Evolutionary conservation across 2,888 invertebrate genomes (phyloP).

Genomic region (Drosophila peninsularis): DNA sequence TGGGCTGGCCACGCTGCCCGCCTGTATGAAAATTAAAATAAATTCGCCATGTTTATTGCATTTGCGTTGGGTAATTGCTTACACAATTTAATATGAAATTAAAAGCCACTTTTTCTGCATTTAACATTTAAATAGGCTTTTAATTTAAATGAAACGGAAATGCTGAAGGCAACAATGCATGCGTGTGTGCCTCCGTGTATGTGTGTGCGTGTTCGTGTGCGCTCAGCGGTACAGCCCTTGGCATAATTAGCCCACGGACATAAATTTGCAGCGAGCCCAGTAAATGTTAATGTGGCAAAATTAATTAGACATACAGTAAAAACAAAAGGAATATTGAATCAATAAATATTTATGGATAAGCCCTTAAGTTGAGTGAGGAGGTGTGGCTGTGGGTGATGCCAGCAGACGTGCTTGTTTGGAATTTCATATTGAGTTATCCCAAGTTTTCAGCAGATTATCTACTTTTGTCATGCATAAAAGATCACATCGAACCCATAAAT

Average conservation of each 20-base stretch:
- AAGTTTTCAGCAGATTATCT: too few species aligned
- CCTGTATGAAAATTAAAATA: slow-evolving; percentile 70
- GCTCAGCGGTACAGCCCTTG: slow-evolving; percentile 42
- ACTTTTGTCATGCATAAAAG: too few species aligned
- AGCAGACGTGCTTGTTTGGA: too few species aligned
- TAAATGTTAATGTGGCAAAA: slow-evolving; percentile 63
- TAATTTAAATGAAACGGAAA: slow-evolving; percentile 66
- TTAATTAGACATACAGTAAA: slow-evolving; percentile 53
- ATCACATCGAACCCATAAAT: too few species aligned
- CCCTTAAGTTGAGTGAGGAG: slow-evolving; percentile 6
- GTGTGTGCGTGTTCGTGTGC: slow-evolving; percentile 14
- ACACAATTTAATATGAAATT: slow-evolving; percentile 77
- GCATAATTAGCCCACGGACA: slow-evolving; percentile 62
- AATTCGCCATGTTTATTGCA: slow-evolving; percentile 75
- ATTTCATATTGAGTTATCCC: too few species aligned
- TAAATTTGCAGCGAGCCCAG: slow-evolving; percentile 56
- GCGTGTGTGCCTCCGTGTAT: not conserved
- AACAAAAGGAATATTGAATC: slow-evolving; percentile 1
- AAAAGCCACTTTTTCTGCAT: slow-evolving; percentile 67
- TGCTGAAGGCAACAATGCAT: slow-evolving; percentile 45
- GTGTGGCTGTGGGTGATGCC: too few species aligned
- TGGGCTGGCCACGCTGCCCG: slow-evolving; percentile 29
- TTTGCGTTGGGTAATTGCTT: slow-evolving; percentile 75
- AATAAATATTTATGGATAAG: slow-evolving; percentile 34
- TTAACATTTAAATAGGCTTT: slow-evolving; percentile 74